phyloP scores from a whole-genome alignment of 2,888 invertebrate genomes.

The Perizoma affinitatum region DNA sequence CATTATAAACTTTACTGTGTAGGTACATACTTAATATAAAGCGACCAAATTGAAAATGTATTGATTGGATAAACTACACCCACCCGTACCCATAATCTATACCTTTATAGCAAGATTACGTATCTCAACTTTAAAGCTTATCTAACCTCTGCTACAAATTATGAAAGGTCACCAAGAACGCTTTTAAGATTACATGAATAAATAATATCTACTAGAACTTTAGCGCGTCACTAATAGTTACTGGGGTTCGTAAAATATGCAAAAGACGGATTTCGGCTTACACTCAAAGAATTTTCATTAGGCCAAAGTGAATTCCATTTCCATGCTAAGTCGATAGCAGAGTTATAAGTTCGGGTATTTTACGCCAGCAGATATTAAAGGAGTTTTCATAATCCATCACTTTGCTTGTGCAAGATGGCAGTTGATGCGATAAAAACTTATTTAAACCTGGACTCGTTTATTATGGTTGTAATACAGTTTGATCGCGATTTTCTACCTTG shows the following conservation, averaged over 20 bases:
- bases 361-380: conserved; percentile 62
- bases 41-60: no score
- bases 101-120: no score
- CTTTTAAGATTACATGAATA: conserved; percentile 34
- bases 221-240: conserved; percentile 28
- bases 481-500: no score
- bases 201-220: conserved; percentile 22
- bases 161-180: conserved; percentile 21
- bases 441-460: conserved; percentile 23
- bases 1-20: no score
- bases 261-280: conserved; percentile 53
- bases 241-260: conserved; percentile 34
- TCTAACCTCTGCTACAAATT: conserved; percentile 10
- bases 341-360: conserved; percentile 64
- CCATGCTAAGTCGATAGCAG: conserved; percentile 60
- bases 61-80: no score
- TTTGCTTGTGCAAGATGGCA: conserved; percentile 43
- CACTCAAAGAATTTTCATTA: conserved; percentile 79
- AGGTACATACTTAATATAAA: no score
- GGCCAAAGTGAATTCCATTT: conserved; percentile 76
- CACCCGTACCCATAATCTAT: no score
- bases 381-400: conserved; percentile 79
- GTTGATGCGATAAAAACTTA: conserved; percentile 37
- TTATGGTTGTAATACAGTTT: neutral
- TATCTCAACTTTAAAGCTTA: neutral